Conservation (phyloP, 92 coral and sea anemone species). For the Ricordea florida region DNA sequence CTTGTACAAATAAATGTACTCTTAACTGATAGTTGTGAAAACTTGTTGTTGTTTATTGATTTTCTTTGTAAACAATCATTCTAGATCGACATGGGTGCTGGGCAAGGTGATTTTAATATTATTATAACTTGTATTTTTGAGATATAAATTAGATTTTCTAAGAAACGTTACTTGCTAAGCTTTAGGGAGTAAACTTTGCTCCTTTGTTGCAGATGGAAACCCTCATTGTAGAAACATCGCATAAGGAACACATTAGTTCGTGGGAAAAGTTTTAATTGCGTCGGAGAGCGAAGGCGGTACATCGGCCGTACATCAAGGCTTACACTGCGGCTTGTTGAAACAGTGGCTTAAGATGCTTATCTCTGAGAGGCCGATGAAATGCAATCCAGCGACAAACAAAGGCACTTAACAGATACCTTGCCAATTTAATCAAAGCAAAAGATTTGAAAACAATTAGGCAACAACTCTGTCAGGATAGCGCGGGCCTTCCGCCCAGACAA, state of each 20-base stretch:
- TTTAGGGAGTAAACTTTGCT: too few relatives aligned
- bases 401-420: constrained; percentile 11
- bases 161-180: too few relatives aligned
- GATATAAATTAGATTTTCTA: too few relatives aligned
- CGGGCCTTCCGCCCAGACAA: constrained; percentile 11
- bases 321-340: constrained; percentile 38
- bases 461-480: constrained; percentile 19
- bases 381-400: constrained; percentile 18
- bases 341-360: constrained; percentile 31
- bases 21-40: too few relatives aligned
- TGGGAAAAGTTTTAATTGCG: constrained; percentile 1
- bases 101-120: too few relatives aligned
- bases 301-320: background rate
- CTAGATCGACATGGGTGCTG: too few relatives aligned
- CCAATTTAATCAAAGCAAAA: constrained; percentile 19
- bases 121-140: too few relatives aligned
- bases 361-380: constrained; percentile 31
- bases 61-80: too few relatives aligned
- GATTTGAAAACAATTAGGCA: constrained; percentile 16
- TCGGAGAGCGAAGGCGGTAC: constrained; percentile 19
- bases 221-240: too few relatives aligned
- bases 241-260: constrained; percentile 34
- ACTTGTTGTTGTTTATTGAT: too few relatives aligned
- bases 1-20: too few relatives aligned
- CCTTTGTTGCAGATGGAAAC: too few relatives aligned